Evolutionary conservation across 2,113 vertebrate genomes (phyloP).

Genomic region (Odontesthes bonariensis): DNA sequence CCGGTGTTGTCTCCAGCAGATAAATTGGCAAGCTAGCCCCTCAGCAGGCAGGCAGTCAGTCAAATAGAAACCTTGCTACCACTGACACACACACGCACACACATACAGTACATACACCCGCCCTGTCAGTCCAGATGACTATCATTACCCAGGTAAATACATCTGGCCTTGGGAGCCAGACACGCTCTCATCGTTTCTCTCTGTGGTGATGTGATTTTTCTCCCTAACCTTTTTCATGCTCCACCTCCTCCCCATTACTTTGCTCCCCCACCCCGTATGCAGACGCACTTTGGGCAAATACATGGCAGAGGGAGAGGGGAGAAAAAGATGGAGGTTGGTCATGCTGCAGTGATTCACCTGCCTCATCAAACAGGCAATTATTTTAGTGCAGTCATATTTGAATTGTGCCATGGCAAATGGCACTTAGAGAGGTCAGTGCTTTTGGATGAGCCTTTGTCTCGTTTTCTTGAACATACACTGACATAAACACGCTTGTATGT

Average conservation of each 20-base stretch:
- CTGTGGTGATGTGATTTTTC: conserved; percentile 74
- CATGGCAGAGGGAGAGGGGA: conserved; percentile 9
- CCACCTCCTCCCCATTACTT: conserved; percentile 66
- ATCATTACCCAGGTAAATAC: conserved; percentile 80
- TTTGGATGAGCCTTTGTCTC: conserved; percentile 34
- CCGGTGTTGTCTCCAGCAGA: conserved; percentile 35
- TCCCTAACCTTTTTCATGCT: conserved; percentile 74
- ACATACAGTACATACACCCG: conserved; percentile 64
- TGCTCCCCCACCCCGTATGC: conserved; percentile 44
- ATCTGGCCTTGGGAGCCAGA: conserved; percentile 77
- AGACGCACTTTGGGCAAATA: conserved; percentile 54
- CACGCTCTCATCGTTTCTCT: conserved; percentile 64
- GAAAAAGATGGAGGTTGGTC: conserved; percentile 23
- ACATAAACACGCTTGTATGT: conserved; percentile 3
- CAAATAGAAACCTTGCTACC: conserved; percentile 61
- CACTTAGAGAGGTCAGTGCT: conserved; percentile 58
- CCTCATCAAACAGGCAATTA: conserved; percentile 69
- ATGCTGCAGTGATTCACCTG: conserved; percentile 55
- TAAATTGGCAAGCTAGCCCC: conserved; percentile 57
- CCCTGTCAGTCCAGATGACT: conserved; percentile 76
- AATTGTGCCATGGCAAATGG: conserved; percentile 50
- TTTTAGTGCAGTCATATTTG: conserved; percentile 62
- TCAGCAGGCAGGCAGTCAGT: conserved; percentile 24
- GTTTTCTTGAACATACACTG: conserved; percentile 13
- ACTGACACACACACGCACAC: conserved; percentile 64